Evolutionary conservation across 2,797 vertebrate species (phyloP), one percentile per base, ranked within the genome.

Genomic region (Cetoscarus ocellatus): DNA sequence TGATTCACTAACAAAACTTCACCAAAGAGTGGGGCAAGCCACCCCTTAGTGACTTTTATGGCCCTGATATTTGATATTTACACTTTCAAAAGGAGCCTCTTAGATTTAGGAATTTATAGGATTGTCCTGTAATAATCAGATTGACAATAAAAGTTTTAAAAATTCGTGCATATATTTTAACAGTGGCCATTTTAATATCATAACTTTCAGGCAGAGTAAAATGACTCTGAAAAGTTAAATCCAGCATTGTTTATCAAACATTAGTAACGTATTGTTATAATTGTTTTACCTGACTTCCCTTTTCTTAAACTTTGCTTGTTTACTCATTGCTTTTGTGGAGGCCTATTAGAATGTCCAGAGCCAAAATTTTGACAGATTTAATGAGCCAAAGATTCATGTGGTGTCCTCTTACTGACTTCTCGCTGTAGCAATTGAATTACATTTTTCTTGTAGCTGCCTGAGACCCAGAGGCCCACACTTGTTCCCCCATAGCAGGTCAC

Each of bases 361-460:
- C n/a, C 6, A 34, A 36, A 49, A 19, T 8, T 3, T 38, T 47
- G 12, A 10, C 27, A 7, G 40, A 3, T 40, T 51, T 17, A 62
- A 58, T 40, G 4, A 19, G n/a, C n/a, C 14, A 9, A 43, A 27
- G 3, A 60, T 51, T n/a, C 39, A 43, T 14, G 13, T 7, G 10
- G 7, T 17, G 43, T 43, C 11, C 36, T 50, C 15, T 8, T 43
- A 1, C 27, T 47, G 54, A 15, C 50, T 61, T 63, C 54, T 53
- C 35, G 48, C 27, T 54, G 43, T 10, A 44, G 38, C 12, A 7
- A 0, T 14, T 57, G 17, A 70, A 50, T 59, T 36, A 54, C 11
- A 73, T 27, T 68, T 49, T 75, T 73, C 54, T 70, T 70, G 47
- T n/a, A 13, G 49, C 17, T 15, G 38, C 36, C 40, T 14, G 11